A percentile compares a stretch with the other conserved stretches of the same genome.
Conservation (phyloP, 30 jellyfish, hydroid and myxozoan species). For the Hydra vulgaris region DNA sequence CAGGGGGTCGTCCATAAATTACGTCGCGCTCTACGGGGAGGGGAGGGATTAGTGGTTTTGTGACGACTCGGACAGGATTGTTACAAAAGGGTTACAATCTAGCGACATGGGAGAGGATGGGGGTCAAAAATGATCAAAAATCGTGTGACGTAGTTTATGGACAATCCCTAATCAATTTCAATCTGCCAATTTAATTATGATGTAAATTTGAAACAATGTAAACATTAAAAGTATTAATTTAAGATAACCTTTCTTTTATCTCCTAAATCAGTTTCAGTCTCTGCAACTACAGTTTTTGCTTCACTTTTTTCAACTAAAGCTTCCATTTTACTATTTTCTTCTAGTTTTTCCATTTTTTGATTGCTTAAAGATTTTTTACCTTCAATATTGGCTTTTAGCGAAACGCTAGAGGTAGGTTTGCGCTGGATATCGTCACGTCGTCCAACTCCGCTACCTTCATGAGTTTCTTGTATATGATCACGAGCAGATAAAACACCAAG, state of each 20-base stretch:
- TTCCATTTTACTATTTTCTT: constrained; percentile 6
- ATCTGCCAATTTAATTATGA: too few relatives aligned
- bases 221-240: too few relatives aligned
- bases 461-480: constrained; percentile 8
- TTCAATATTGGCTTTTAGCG: constrained; percentile 2
- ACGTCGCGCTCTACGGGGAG: too few relatives aligned
- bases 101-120: too few relatives aligned
- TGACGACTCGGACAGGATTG: too few relatives aligned
- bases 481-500: background rate
- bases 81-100: too few relatives aligned
- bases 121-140: too few relatives aligned
- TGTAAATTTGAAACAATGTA: too few relatives aligned
- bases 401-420: constrained; percentile 17
- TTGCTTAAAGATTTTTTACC: background rate
- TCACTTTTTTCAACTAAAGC: constrained; percentile 5
- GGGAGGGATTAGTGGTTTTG: too few relatives aligned
- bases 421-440: constrained; percentile 24
- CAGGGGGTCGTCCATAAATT: too few relatives aligned
- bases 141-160: too few relatives aligned
- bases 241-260: constrained; percentile 14
- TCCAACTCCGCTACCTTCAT: constrained; percentile 27
- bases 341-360: constrained; percentile 14
- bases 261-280: constrained; percentile 10
- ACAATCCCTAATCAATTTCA: too few relatives aligned
- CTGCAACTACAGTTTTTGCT: background rate